These are phyloP conservation scores for Melinopterus prodromus DNA, from an alignment of 2,888 invertebrate genomes.

Conservation along the genomic window DNA sequence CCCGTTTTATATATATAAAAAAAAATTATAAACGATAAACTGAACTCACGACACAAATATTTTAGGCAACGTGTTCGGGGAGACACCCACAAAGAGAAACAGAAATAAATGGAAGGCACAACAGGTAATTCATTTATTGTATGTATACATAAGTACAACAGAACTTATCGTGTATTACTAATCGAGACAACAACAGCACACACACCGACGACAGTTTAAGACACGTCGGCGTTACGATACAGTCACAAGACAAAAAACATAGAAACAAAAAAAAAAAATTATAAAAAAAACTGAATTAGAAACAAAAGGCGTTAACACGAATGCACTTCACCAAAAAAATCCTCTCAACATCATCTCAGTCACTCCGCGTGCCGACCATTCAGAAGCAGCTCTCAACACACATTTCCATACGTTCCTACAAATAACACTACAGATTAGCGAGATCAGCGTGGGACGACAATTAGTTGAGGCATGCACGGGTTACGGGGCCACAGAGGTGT, in stretches of 20 bases:
- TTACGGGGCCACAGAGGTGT: neutral
- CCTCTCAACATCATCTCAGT: conserved; percentile 23
- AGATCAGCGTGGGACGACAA: neutral
- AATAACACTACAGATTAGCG: conserved; percentile 31
- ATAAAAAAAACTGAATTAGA: conserved; percentile 17
- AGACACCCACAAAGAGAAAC: neutral
- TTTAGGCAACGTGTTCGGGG: neutral
- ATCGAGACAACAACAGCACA: neutral
- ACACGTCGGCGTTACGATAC: conserved; percentile 10
- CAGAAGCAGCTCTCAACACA: conserved; percentile 32
- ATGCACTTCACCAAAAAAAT: conserved; percentile 29
- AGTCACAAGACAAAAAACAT: conserved; percentile 6
- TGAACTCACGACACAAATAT: neutral
- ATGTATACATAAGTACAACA: neutral
- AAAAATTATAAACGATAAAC: too few relatives aligned
- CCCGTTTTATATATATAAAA: too few relatives aligned
- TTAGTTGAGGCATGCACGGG: neutral
- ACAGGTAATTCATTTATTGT: neutral
- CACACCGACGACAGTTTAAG: neutral
- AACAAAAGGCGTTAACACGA: conserved; percentile 10
- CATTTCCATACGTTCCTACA: conserved; percentile 36
- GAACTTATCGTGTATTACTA: neutral
- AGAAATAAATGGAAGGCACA: neutral
- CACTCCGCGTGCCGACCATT: conserved; percentile 16
- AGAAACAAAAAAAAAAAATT: conserved; percentile 24